Base-by-base conservation (phyloP, 2,888 invertebrate genomes). In the Lomographa bimaculata region DNA sequence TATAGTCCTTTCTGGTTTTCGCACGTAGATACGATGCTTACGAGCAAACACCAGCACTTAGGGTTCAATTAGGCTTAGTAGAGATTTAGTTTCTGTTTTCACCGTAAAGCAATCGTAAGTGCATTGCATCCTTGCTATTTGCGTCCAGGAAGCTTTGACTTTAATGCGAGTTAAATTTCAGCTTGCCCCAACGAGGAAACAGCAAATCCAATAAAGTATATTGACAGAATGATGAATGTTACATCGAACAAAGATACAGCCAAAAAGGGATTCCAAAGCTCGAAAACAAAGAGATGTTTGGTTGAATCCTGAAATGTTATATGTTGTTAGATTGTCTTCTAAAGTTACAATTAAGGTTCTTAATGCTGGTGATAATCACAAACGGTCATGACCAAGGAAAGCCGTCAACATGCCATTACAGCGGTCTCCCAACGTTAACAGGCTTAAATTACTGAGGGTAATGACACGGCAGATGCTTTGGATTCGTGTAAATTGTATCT, bases 401-500 rank as follows among this genome's bases (percentile, higher is more conserved):
- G 77, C 66, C 70, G 73, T 69, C 74, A 68, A 72, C 71, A 66
- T 64, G 61, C 72, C 73, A 79, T 84, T 78, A 84, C 67, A 65
- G 60, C 71, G 71, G 76, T 72, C 71, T 70, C 66, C 66, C 66
- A 60, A 63, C 71, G 75, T 82, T 87, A 87, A 86, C 83, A 78
- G 76, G 81, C 81, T 79, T 74, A 81, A 84, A 84, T 78, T 76
- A 76, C 67, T 58, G 66, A 66, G 85, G 79, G 72, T 86, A 87
- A 87, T 81, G 87, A 86, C 86, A 79, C 63, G 78, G 72, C 83
- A 85, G 84, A 80, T 86, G 86, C 67, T 71, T 74, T 64, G 69
- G 78, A 78, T 78, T 76, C 71, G 73, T 74, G 70, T 77, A 74
- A 79, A 82, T 75, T 77, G 74, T 71, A 66, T 67, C 59, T 60